Evolutionary conservation across 1,140 invertebrate genomes (phyloP), one percentile per base, ranked within the genome.

Genomic region (Drosophila murphyi): DNA sequence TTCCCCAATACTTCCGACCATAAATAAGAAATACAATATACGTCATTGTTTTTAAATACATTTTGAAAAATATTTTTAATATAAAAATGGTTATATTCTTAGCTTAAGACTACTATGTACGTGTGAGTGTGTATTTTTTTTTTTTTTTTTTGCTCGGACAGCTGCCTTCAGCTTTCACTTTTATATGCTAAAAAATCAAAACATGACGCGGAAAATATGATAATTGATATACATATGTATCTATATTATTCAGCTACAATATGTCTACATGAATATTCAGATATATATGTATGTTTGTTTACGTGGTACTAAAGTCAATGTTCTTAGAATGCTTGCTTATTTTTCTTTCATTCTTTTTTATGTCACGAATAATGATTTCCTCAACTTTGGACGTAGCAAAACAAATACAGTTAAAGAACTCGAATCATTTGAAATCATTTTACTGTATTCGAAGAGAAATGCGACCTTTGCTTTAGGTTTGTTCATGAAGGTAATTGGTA

Each of bases 1-100:
- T 10, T 5, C 32, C 29, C 2, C 12, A 41, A 50, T n/a, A 8
- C 35, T 20, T 50, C 43, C 28, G 6, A 28, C 5, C 20, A 8
- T 35, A n/a, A 68, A 61, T 43, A 32, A 65, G 6, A 54, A 47
- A 60, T 39, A 7, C 43, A 10, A 37, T 57, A 51, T 0, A 20
- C 12, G n/a, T 29, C 7, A 6, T 61, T 31, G 39, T 69, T 50
- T 80, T 83, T 83, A 80, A 88, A 88, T 87, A 87, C 62, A 82
- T 83, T 54, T 88, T 87, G 83, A 77, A 87, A 88, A 88, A 87
- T 88, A 87, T 83, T 89, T 79, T 87, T 87, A 80, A 80, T 87
- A 87, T 88, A 88, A 89, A 86, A 86, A 87, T 61, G 72, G 71
- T 88, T 73, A 48, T 65, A 74, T 63, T 74, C n/a, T 34, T 70